A percentile compares a stretch with the other conserved stretches of the same genome.
These are phyloP conservation scores for Mesorhabditis belari DNA, from an alignment of 2,888 invertebrate species.

Conservation along the genomic window DNA sequence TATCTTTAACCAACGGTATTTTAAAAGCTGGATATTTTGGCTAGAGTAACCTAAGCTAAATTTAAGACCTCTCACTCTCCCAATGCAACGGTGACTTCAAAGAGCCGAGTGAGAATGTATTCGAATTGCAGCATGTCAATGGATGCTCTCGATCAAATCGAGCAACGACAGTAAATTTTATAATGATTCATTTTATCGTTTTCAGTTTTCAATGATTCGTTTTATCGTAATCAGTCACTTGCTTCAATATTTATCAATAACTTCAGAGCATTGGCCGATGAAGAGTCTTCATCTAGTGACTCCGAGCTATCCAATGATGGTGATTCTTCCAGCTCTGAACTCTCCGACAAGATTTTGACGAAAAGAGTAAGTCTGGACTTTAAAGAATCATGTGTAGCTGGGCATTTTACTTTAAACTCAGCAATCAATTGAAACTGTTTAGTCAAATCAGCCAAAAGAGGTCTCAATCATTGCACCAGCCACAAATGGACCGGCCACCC, in stretches of 20 bases:
- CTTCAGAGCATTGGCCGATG: neutral
- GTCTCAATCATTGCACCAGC: neutral
- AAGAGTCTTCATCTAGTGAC: slow-evolving; percentile 4
- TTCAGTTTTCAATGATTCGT: neutral
- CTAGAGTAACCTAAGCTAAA: neutral
- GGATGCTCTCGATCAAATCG: neutral
- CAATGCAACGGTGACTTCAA: slow-evolving; percentile 14
- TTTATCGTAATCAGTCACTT: neutral
- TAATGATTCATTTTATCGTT: neutral
- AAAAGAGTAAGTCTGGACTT: neutral
- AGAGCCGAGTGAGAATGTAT: slow-evolving; percentile 6
- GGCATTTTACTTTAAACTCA: too few relatives aligned
- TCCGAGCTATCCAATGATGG: slow-evolving; percentile 27
- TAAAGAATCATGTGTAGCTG: too few relatives aligned
- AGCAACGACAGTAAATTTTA: too few relatives aligned
- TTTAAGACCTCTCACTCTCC: slow-evolving; percentile 21
- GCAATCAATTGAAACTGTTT: too few relatives aligned
- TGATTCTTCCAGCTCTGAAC: slow-evolving; percentile 28
- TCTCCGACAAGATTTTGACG: slow-evolving; percentile 8
- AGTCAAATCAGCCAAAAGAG: neutral
- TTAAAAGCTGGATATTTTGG: too few relatives aligned
- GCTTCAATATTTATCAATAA: neutral
- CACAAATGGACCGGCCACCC: neutral
- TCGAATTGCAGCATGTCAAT: neutral
- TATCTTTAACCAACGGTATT: too few relatives aligned